These are phyloP conservation scores for Eptatretus burgeri DNA, from an alignment of 2,113 vertebrate species.

Conservation along the genomic window DNA sequence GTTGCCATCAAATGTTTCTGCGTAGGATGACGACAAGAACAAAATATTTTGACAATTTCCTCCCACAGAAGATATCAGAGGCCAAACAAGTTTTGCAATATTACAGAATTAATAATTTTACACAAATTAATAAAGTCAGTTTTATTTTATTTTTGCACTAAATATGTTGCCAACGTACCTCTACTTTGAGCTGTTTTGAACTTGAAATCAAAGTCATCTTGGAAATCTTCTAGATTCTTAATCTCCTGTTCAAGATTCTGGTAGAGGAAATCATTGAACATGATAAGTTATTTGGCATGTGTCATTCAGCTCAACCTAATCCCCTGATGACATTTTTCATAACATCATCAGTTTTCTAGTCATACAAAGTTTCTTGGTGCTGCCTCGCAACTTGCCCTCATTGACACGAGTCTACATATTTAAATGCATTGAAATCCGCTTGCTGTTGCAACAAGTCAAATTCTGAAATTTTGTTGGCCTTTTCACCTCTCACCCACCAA, in stretches of 20 bases:
- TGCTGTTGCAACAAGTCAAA: no score
- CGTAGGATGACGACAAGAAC: background rate
- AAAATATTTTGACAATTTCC: no score
- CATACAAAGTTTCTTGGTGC: background rate
- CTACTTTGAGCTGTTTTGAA: slow-evolving; percentile 73
- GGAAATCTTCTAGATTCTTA: slow-evolving; percentile 71
- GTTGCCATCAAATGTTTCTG: slow-evolving; percentile 4
- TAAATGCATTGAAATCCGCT: background rate
- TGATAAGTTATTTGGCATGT: background rate
- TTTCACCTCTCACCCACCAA: no score
- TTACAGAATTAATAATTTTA: no score
- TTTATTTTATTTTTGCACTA: no score
- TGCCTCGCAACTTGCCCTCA: background rate
- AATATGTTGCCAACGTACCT: slow-evolving; percentile 19
- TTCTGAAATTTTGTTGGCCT: no score
- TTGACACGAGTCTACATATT: background rate
- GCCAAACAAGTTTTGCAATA: no score
- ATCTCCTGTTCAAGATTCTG: slow-evolving; percentile 78
- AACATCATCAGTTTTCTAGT: background rate
- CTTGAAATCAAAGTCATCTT: slow-evolving; percentile 89
- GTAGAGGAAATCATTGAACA: slow-evolving; percentile 11
- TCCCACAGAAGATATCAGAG: no score
- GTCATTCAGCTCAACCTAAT: no score
- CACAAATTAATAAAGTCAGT: no score
- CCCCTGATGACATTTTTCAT: background rate